Conservation (phyloP, 2,888 invertebrate genomes). For the Aromia moschata region DNA sequence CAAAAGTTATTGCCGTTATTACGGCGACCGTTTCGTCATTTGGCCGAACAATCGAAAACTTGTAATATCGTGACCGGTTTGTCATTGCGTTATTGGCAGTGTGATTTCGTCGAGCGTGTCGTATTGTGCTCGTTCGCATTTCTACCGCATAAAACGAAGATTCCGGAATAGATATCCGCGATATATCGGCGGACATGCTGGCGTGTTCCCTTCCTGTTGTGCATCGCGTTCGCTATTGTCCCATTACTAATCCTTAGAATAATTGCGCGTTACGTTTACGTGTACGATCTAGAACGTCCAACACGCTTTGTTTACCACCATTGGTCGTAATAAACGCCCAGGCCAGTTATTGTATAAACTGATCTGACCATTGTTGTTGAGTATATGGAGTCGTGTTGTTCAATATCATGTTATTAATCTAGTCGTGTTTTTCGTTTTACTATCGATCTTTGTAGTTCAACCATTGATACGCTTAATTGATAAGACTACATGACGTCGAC, state of each 20-base stretch:
- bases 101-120: constrained; percentile 50
- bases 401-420: too few species aligned
- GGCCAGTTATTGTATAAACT: too few species aligned
- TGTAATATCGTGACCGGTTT: constrained; percentile 45
- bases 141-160: constrained; percentile 49
- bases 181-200: constrained; percentile 49
- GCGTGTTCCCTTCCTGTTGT: constrained; percentile 47
- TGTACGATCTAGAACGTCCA: constrained; percentile 9
- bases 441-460: too few species aligned
- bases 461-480: too few species aligned
- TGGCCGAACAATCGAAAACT: constrained; percentile 37
- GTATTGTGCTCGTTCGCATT: constrained; percentile 46
- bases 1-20: constrained; percentile 36
- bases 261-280: constrained; percentile 30
- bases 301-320: neutral
- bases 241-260: constrained; percentile 44
- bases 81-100: constrained; percentile 45
- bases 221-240: constrained; percentile 39
- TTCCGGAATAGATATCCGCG: constrained; percentile 43
- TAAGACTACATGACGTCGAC: too few species aligned
- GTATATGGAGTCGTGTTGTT: too few species aligned
- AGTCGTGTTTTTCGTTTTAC: too few species aligned
- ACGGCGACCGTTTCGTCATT: constrained; percentile 38
- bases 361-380: too few species aligned
- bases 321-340: neutral